Base-by-base conservation (phyloP, 2,113 vertebrate species). In the Psephotus haematonotus region DNA sequence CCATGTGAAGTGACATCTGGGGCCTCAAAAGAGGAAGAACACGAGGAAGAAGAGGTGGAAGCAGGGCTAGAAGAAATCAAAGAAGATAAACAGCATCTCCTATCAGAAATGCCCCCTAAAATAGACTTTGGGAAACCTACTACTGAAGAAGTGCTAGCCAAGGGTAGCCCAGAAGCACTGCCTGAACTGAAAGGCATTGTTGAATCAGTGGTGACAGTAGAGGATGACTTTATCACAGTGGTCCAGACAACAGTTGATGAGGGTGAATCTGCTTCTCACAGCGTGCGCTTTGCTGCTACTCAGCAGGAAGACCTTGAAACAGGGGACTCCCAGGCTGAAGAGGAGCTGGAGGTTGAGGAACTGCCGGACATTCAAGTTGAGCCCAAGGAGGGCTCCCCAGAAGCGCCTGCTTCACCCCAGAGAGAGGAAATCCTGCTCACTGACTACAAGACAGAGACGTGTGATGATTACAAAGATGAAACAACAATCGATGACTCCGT, bases 401-500 rank as follows among this genome's bases (percentile, higher is more conserved):
- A 99, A 82, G 97, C 97, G 80, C 98, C 98, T 4, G 98, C 97
- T 50, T 98, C 98, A 15, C 98, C 98, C 7, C 98, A 98, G 80
- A 98, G 96, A 91, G 98, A 97, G 92, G 98, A 98, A 80, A 96
- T 98, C 29, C 96, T 97, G 29, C 98, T 98, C 77, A 99, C 98
- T 1, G 99, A 99, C 90, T 98, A 96, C 47, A 99, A 97, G 68
- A 99, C 99, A 23, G 99, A 99, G 96, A 99, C 98, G 28, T 99
- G 98, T 13, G 99, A 99, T 10, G 98, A 99, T 97, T 99, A 98
- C 95, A 98, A 98, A 97, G 99, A 99, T 35, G 99, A 99, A 97
- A 99, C 99, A 83, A 99, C 99, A 47, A 99, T 99, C 7, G 99
- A 99, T 28, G 99, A 99, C 98, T 99, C 99, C 97, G 97, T 99